These are phyloP conservation scores for Frieseomelitta varia DNA, from an alignment of 1,140 invertebrate species.

Conservation along the genomic window DNA sequence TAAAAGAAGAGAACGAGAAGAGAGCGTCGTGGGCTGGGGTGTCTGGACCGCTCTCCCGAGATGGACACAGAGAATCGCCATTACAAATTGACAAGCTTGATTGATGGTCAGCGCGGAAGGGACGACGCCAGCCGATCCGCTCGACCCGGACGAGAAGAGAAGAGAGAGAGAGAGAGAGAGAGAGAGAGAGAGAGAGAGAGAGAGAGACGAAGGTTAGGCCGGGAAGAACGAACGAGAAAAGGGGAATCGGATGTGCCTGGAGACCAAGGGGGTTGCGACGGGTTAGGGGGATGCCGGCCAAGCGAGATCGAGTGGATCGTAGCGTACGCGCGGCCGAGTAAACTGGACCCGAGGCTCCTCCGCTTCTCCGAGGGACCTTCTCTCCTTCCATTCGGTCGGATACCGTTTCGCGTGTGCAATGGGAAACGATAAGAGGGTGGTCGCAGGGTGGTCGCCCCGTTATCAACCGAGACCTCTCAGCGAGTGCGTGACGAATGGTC, in stretches of 20 bases:
- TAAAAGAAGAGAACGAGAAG: slow-evolving; percentile 54
- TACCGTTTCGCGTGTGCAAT: slow-evolving; percentile 54
- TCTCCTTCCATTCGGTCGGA: slow-evolving; percentile 36
- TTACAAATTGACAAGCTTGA: slow-evolving; percentile 84
- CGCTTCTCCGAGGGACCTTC: slow-evolving; percentile 53
- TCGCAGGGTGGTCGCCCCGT: slow-evolving; percentile 64
- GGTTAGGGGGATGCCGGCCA: slow-evolving; percentile 65
- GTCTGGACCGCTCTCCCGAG: slow-evolving; percentile 71
- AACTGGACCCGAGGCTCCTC: slow-evolving; percentile 31
- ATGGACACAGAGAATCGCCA: slow-evolving; percentile 83
- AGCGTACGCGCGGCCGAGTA: slow-evolving; percentile 5
- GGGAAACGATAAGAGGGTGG: slow-evolving; percentile 11
- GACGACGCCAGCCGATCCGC: slow-evolving; percentile 59
- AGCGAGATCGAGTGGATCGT: slow-evolving; percentile 69
- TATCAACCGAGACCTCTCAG: slow-evolving; percentile 80
- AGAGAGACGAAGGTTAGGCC: slow-evolving; percentile 56
- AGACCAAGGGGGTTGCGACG: slow-evolving; percentile 44
- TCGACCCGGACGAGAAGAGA: slow-evolving; percentile 12
- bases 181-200: background rate
- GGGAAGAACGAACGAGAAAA: slow-evolving; percentile 67
- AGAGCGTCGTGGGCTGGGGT: slow-evolving; percentile 45
- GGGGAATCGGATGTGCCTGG: slow-evolving; percentile 56
- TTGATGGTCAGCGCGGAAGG: slow-evolving; percentile 80
- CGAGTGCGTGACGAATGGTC: slow-evolving; percentile 81
- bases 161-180: background rate